These are phyloP conservation scores for Apeira syringaria DNA, from an alignment of 2,888 invertebrate species.

Conservation along the genomic window DNA sequence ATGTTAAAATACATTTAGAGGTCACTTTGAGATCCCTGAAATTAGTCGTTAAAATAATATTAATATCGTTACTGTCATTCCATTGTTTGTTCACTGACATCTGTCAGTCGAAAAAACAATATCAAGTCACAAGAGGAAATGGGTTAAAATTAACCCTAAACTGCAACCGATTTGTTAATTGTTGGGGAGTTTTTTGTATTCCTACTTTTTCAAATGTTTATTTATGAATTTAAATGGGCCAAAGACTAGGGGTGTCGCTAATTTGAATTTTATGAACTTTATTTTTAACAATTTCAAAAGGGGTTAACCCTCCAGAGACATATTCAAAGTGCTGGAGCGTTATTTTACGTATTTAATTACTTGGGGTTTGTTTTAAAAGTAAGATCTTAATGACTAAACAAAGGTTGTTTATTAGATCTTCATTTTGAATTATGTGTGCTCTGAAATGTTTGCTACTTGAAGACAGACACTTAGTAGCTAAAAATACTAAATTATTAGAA, in stretches of 20 bases:
- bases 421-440: no score
- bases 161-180: conserved; percentile 78
- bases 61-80: no score
- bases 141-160: conserved; percentile 75
- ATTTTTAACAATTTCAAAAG: conserved; percentile 63
- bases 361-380: conserved; percentile 25
- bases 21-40: no score
- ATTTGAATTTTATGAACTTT: conserved; percentile 80
- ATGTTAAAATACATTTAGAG: no score
- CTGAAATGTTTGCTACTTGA: no score
- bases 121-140: conserved; percentile 57
- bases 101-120: conserved; percentile 45
- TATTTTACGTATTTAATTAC: conserved; percentile 41
- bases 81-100: no score
- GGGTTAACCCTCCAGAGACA: conserved; percentile 54
- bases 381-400: no score
- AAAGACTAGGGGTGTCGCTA: conserved; percentile 71
- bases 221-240: conserved; percentile 79
- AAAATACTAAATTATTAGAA: no score
- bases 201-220: conserved; percentile 59
- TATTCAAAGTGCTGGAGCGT: conserved; percentile 33
- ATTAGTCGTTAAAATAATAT: no score
- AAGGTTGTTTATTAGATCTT: no score
- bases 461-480: no score
- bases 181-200: conserved; percentile 63